Evolutionary conservation across 1,140 invertebrate species (phyloP), one percentile per base, ranked within the genome.

Genomic region (Pararge aegeria): DNA sequence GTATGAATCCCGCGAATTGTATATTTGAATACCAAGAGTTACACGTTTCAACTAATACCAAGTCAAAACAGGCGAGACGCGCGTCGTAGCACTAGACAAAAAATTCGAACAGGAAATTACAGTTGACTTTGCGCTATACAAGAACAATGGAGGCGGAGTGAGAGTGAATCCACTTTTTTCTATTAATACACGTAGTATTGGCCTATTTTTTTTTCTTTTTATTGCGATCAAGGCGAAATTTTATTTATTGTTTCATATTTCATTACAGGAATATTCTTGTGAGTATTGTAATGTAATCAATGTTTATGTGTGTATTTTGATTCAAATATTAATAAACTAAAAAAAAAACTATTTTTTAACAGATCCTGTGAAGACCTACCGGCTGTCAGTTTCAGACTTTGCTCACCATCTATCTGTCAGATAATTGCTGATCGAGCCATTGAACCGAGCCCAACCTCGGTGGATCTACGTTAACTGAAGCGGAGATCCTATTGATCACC

Each of bases 51-150:
- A n/a, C 13, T 37, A n/a, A n/a, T n/a, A n/a, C 49, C 60, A 68
- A 73, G 59, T 79, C 70, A 73, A 80, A 76, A 75, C 52, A 66
- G 64, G 67, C 74, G 68, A 63, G 59, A 64, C 65, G 57, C 20
- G 60, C 53, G 61, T 66, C 69, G 60, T 7, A 7, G 24, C 48
- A 53, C 55, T 48, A 68, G 59, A 55, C 64, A 69, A 60, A 72
- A 61, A 77, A 75, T 75, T 73, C 68, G 72, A 65, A 66, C 76
- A 78, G 78, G 75, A 83, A 83, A 79, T 83, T 70, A 76, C 70
- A 72, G 70, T 69, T 66, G 72, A 76, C 68, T 79, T 77, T 68
- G 70, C 72, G 55, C 64, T 59, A 69, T 69, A 62, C 58, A 60
- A 61, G 61, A 78, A 78, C 78, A 81, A 82, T 78, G 77, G 74